phyloP scores from a whole-genome alignment of 2,113 vertebrate genomes.

The Oncorhynchus gorbuscha region DNA sequence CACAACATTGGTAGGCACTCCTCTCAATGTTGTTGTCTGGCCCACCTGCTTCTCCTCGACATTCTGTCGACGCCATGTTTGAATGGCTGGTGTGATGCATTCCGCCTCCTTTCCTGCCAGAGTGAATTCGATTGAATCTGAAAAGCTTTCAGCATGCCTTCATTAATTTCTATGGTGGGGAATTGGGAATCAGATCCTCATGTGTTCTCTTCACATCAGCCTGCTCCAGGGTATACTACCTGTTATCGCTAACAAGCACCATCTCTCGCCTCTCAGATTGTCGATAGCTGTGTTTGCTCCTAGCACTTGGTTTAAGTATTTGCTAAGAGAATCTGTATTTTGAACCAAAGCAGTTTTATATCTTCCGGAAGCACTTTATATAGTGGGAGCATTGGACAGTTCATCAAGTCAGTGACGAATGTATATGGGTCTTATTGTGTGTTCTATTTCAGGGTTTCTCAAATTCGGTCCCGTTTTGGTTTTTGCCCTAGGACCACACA shows the following conservation, averaged over 20 bases:
- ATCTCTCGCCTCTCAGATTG: not conserved
- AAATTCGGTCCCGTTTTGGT: no score
- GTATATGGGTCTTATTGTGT: not conserved
- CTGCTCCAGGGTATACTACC: not conserved
- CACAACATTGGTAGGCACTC: conserved; percentile 15
- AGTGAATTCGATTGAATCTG: not conserved
- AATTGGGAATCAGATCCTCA: not conserved
- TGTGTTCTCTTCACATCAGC: not conserved
- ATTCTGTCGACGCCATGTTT: conserved; percentile 29
- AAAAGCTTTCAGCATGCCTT: not conserved
- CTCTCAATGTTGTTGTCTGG: conserved; percentile 30
- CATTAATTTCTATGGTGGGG: not conserved
- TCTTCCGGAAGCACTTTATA: no score
- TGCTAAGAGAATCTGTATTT: no score
- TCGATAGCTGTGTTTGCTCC: not conserved
- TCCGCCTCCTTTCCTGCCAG: conserved; percentile 4
- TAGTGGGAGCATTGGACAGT: no score
- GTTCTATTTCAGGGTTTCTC: not conserved
- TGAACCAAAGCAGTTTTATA: no score
- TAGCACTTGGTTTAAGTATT: not conserved
- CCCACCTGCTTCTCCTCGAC: conserved; percentile 42
- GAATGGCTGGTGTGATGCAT: conserved; percentile 33
- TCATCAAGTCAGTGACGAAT: no score
- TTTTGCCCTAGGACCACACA: no score
- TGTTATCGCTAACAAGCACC: not conserved